Conservation (phyloP, 2,113 vertebrate species). For the Pluvialis apricaria region DNA sequence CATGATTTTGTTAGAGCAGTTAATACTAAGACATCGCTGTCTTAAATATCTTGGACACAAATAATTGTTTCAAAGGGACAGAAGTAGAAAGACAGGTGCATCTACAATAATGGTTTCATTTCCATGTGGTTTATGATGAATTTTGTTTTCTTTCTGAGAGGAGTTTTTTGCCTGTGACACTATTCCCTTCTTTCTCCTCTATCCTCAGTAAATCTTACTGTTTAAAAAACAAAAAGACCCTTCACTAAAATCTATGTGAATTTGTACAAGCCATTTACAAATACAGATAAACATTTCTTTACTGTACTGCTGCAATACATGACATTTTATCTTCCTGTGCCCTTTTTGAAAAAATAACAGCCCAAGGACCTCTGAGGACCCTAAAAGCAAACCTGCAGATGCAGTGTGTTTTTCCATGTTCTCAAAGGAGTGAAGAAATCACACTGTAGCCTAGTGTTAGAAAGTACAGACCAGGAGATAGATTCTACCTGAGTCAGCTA, state of each 20-base stretch:
- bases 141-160: neutral
- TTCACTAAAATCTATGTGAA: neutral
- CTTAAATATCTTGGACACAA: neutral
- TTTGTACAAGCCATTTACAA: neutral
- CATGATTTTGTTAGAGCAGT: neutral
- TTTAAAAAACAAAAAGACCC: neutral
- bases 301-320: neutral
- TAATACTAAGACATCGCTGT: neutral
- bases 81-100: neutral
- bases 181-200: neutral
- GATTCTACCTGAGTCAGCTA: neutral
- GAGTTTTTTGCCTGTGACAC: neutral
- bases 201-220: neutral
- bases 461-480: accelerated
- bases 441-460: neutral
- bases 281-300: neutral
- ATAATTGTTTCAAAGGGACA: neutral
- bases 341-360: neutral
- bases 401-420: neutral
- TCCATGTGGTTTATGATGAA: neutral
- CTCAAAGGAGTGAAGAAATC: neutral
- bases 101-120: neutral
- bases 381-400: neutral
- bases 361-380: neutral
- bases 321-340: neutral